Evolutionary conservation across 2,888 invertebrate genomes (phyloP).

Genomic region (Mesopsocus fuscifrons): DNA sequence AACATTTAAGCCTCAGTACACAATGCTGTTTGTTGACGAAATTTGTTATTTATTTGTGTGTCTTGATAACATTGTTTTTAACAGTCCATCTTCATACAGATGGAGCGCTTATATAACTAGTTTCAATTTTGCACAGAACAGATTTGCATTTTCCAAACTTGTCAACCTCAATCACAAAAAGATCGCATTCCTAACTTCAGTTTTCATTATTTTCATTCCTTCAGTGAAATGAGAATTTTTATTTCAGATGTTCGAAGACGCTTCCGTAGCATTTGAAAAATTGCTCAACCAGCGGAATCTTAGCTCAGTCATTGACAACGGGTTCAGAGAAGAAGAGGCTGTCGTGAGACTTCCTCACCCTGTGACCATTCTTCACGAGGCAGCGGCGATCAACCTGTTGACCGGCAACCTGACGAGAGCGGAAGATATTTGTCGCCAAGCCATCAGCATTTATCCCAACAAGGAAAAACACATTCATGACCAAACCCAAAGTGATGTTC

Average conservation of each 20-base stretch:
- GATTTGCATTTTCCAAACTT: too few relatives aligned
- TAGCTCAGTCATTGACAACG: not conserved
- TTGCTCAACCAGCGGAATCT: not conserved
- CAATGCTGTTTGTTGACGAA: too few relatives aligned
- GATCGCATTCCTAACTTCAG: not conserved
- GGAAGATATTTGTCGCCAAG: not conserved
- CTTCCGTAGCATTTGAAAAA: not conserved
- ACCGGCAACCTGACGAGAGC: not conserved
- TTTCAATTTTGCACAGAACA: too few relatives aligned
- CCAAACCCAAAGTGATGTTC: not conserved
- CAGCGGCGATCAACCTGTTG: not conserved
- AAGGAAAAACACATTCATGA: not conserved
- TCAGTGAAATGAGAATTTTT: not conserved
- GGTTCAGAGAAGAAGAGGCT: not conserved
- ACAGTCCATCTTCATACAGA: too few relatives aligned
- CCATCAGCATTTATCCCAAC: not conserved
- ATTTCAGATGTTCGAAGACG: not conserved
- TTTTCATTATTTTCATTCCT: too few relatives aligned
- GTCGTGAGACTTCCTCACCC: not conserved
- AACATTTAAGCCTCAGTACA: too few relatives aligned
- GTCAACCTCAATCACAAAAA: too few relatives aligned
- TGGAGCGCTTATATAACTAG: too few relatives aligned
- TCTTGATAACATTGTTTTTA: too few relatives aligned
- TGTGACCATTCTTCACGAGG: slow-evolving; percentile 3
- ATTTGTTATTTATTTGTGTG: too few relatives aligned